Conservation (phyloP, 1,140 invertebrate genomes). For the Drosophila bocqueti region DNA sequence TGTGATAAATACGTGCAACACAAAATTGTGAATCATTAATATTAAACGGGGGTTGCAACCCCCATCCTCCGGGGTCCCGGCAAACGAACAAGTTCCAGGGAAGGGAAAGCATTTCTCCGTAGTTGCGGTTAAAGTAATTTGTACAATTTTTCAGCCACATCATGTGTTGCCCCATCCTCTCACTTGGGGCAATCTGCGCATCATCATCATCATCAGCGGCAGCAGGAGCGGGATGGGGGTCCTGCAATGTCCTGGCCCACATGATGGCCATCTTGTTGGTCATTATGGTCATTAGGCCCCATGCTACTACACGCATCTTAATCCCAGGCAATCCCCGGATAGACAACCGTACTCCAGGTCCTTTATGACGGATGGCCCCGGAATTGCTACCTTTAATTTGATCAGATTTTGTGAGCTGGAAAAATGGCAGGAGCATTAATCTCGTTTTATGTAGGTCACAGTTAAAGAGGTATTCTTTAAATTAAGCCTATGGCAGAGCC, state of each 20-base stretch:
- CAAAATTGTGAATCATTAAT: conserved; percentile 82
- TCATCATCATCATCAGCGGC: conserved; percentile 57
- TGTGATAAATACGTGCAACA: conserved; percentile 83
- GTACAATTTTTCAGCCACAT: conserved; percentile 82
- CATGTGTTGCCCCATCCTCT: conserved; percentile 66
- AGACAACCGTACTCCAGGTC: conserved; percentile 55
- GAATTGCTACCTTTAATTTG: conserved; percentile 71
- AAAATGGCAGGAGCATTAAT: conserved; percentile 50
- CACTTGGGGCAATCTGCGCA: conserved; percentile 50
- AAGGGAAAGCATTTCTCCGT: conserved; percentile 45
- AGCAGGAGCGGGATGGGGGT: conserved; percentile 36
- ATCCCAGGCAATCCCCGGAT: conserved; percentile 54
- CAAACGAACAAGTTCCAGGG: conserved; percentile 61
- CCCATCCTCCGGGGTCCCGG: conserved; percentile 39
- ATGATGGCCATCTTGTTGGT: conserved; percentile 68
- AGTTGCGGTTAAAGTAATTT: conserved; percentile 70
- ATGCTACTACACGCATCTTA: conserved; percentile 58
- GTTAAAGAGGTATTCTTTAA: conserved; percentile 20
- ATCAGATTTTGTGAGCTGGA: conserved; percentile 64
- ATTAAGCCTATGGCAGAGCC: background rate
- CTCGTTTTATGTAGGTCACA: conserved; percentile 33
- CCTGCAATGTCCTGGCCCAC: conserved; percentile 54
- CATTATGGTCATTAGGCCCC: conserved; percentile 80
- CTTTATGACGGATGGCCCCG: conserved; percentile 67
- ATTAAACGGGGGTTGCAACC: conserved; percentile 61